Base-by-base conservation (phyloP, 1,140 invertebrate genomes). In the Pseudomyrmex concolor region DNA sequence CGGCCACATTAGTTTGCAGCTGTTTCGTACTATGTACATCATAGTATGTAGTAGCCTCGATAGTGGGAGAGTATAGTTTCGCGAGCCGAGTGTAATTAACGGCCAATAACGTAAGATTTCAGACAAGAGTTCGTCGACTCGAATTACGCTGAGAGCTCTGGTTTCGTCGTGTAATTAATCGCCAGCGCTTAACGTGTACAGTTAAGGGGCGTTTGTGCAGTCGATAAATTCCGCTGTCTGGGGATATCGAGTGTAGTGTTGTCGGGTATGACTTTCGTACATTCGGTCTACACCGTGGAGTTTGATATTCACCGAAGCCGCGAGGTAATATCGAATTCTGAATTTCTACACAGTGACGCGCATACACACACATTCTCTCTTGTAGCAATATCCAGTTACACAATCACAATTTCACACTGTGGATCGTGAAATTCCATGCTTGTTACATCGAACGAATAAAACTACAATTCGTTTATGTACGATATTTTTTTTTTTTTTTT, bases 151-250 rank as follows among this genome's bases (percentile, higher is more conserved):
- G 60, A 10, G 51, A 48, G 43, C 66, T 68, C 51, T 78, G 34
- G 15, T 78, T 68, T 66, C 55, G 17, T 73, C 73, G 45, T 9
- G 34, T n/a, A 78, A 78, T 78, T 78, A 70, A 78, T 68, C 45
- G 19, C 73, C 13, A 77, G 34, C n/a, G 34, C 34, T 34, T 34
- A 34, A 34, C 34, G 34, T 34, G 34, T 34, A 34, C 34, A 34
- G 34, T 34, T 34, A 17, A 17, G 7, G 19, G 17, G 43, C 43
- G 43, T 57, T 19, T 17, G 10, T 10, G 55, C 15, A n/a, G 57
- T 45, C 55, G 25, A 34, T 45, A 43, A 71, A 34, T 34, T 15
- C 25, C 25, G 22, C 51, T 12, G 9, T 12, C 17, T 34, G 2
- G 48, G 2, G 48, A 50, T 50, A 51, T 67, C 34, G n/a, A 10